Base-by-base conservation (phyloP, 2,888 invertebrate genomes). In the Elegia similella region DNA sequence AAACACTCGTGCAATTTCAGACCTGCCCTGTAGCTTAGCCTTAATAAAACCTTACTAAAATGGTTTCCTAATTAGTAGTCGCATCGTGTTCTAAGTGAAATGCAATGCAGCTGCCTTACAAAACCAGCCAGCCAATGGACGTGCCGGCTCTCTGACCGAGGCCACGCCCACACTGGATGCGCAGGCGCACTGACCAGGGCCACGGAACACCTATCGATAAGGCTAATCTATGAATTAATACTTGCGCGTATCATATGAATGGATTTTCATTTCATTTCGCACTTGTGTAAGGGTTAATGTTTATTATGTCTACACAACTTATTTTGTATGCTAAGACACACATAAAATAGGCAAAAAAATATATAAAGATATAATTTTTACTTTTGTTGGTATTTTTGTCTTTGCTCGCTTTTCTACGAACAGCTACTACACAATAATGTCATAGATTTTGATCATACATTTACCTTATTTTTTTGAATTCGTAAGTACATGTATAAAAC, bases 81-180 rank as follows among this genome's bases (percentile, higher is more conserved):
- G 62, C 61, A 75, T 71, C 77, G 75, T 76, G 78, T 76, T 70
- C 67, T 63, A 71, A 78, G 86, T 82, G 86, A 88, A 88, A 88
- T 88, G 87, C 86, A 88, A 88, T 88, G 87, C 86, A 84, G 80
- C 79, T 79, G 78, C 82, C 78, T 81, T 82, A 75, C 75, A 59
- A 59, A 61, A 67, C 72, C 75, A 64, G 70, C 88, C 88, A 88
- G 70, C 88, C 88, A 88, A 89, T 89, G 70, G 70, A 68, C 68
- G 72, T 59, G 64, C 62, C 65, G 68, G 73, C 74, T 73, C 65
- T 73, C 72, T 65, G 67, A 66, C 70, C 74, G 76, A 82, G 78
- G 82, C 84, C 82, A 80, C 88, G 86, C 88, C 88, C 68, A 86
- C 86, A 73, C 72, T 71, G 67, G 73, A 61, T 62, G 65, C 61